These are phyloP conservation scores for Drosophila erecta DNA, from an alignment of 1,140 invertebrate species.

Conservation along the genomic window DNA sequence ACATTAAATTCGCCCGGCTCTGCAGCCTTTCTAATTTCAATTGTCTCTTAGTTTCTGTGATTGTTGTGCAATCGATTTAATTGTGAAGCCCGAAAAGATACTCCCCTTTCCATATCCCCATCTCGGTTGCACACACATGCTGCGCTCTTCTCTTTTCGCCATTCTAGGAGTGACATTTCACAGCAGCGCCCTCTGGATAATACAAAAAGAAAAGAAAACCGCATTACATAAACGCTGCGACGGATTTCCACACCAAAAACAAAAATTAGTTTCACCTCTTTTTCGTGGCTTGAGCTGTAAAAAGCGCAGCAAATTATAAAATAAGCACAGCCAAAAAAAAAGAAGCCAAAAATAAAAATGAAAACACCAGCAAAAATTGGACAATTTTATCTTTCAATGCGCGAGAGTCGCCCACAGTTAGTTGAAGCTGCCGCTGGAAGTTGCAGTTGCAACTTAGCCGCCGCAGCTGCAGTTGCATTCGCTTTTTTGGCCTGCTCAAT, in stretches of 20 bases:
- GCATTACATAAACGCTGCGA: constrained; percentile 45
- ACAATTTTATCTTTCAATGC: constrained; percentile 50
- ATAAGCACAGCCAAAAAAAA: constrained; percentile 55
- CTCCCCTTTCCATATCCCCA: neutral
- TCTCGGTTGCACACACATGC: constrained; percentile 41
- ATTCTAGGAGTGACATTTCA: constrained; percentile 44
- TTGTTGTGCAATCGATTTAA: constrained; percentile 74
- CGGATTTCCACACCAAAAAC: constrained; percentile 48
- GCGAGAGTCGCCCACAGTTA: constrained; percentile 63
- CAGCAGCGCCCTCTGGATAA: constrained; percentile 35
- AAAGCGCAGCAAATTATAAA: constrained; percentile 78
- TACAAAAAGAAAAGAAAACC: constrained; percentile 15
- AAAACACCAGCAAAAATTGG: constrained; percentile 18
- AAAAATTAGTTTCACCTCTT: constrained; percentile 81
- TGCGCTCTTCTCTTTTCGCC: constrained; percentile 15
- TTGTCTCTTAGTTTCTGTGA: constrained; percentile 53
- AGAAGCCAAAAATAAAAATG: constrained; percentile 21
- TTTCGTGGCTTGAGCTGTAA: constrained; percentile 70
- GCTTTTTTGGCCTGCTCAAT: constrained; percentile 47
- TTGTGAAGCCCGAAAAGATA: constrained; percentile 29
- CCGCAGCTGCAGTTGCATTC: constrained; percentile 50
- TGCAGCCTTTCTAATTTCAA: constrained; percentile 80
- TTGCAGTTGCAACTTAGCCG: constrained; percentile 13
- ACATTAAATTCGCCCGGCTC: constrained; percentile 50
- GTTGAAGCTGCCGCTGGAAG: constrained; percentile 37